A percentile compares a stretch with the other conserved stretches of the same genome.
These are phyloP conservation scores for Opisthograptis luteolata DNA, from an alignment of 2,888 invertebrate genomes.

Conservation along the genomic window DNA sequence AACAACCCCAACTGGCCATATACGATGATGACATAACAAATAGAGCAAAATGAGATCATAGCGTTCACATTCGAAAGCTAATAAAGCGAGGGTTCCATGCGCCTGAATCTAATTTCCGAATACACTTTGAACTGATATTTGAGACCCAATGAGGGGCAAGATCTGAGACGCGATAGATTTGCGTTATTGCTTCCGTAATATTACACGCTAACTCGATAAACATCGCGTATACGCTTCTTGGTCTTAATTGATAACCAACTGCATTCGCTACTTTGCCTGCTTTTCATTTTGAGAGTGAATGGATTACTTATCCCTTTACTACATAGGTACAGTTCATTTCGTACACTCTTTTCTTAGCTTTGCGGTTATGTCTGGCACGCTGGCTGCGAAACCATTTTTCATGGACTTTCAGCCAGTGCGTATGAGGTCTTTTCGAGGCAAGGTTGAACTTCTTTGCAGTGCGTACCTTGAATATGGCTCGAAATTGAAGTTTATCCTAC, in stretches of 20 bases:
- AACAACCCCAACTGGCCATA: neutral
- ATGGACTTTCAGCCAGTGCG: too few relatives aligned
- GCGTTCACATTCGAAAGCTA: conserved; percentile 28
- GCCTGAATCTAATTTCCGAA: conserved; percentile 43
- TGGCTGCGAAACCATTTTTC: too few relatives aligned
- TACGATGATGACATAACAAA: conserved; percentile 2
- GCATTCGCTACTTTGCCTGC: neutral
- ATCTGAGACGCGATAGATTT: conserved; percentile 36
- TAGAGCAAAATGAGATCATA: conserved; percentile 29
- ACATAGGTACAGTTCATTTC: too few relatives aligned
- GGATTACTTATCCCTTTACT: too few relatives aligned
- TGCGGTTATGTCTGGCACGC: too few relatives aligned
- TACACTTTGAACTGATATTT: conserved; percentile 39
- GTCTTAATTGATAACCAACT: too few relatives aligned
- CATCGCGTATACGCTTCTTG: conserved; percentile 4
- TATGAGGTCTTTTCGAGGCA: too few relatives aligned
- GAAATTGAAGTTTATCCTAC: too few relatives aligned
- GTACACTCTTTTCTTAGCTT: too few relatives aligned
- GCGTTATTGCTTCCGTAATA: conserved; percentile 39
- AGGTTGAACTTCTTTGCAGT: too few relatives aligned
- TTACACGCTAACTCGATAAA: conserved; percentile 27
- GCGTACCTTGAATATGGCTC: too few relatives aligned
- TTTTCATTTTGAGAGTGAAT: too few relatives aligned
- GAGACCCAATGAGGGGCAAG: conserved; percentile 32
- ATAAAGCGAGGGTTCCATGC: conserved; percentile 33